These are phyloP conservation scores for Malurus leucopterus DNA, from an alignment of 2,797 vertebrate species.

Conservation along the genomic window DNA sequence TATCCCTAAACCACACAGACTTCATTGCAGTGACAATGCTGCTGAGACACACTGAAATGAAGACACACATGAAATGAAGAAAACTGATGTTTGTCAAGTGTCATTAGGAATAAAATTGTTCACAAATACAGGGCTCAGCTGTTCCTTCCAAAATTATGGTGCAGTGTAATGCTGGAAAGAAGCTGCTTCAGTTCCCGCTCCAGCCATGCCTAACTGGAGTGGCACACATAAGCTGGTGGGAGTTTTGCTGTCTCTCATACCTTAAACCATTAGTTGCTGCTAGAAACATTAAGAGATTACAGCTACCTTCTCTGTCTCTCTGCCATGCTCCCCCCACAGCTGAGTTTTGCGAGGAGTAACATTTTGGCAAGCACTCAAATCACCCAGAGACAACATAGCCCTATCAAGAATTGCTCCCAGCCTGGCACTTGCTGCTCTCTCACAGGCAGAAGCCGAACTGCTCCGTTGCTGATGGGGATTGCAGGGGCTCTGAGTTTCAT, in stretches of 20 bases:
- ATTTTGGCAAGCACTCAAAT: background rate
- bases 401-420: fast-evolving
- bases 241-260: background rate
- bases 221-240: background rate
- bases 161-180: background rate
- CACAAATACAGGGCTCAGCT: background rate
- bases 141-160: background rate
- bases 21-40: background rate
- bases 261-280: background rate
- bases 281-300: background rate
- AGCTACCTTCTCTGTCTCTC: background rate
- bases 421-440: background rate
- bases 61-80: background rate
- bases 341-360: background rate
- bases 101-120: background rate
- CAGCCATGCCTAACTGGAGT: background rate
- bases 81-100: background rate
- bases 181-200: background rate
- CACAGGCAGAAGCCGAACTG: background rate
- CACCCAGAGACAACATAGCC: background rate
- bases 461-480: fast-evolving
- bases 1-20: background rate
- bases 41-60: background rate
- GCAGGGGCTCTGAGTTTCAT: background rate
- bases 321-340: background rate